A percentile compares a stretch with the other conserved stretches of the same genome.
Evolutionary conservation across 1,140 invertebrate genomes (phyloP).

Genomic region (Aleiodes sp.): DNA sequence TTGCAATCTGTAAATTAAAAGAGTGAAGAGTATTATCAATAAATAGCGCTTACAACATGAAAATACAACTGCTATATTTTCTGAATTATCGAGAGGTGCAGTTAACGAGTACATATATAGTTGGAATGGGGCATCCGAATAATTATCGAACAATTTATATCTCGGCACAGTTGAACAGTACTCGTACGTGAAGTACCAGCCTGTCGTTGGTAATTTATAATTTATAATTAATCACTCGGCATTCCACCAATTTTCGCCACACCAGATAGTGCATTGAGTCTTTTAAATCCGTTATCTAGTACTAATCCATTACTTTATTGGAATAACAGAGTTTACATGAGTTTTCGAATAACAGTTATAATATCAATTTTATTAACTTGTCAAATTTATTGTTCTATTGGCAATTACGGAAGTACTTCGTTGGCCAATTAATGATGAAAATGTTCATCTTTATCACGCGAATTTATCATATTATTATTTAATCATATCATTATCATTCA

Average conservation of each 20-base stretch:
- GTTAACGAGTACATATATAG: neutral
- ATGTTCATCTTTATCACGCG: no score
- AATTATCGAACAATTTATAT: slow-evolving; percentile 50
- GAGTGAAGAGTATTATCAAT: neutral
- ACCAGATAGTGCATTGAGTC: neutral
- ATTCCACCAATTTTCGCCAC: slow-evolving; percentile 19
- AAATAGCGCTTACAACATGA: neutral
- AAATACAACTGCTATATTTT: slow-evolving; percentile 6
- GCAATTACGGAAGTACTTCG: no score
- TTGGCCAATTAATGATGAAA: no score
- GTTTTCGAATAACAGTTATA: neutral
- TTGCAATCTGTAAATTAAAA: no score
- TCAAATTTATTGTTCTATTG: neutral
- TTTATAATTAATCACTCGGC: slow-evolving; percentile 48
- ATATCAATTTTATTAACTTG: neutral
- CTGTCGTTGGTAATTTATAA: slow-evolving; percentile 45
- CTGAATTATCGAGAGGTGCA: neutral
- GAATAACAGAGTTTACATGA: neutral
- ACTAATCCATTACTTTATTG: neutral
- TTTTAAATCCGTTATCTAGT: slow-evolving; percentile 1
- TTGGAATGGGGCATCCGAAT: slow-evolving; percentile 36
- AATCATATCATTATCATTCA: neutral
- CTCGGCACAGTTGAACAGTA: neutral
- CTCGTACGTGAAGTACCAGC: neutral
- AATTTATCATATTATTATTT: neutral